These are phyloP conservation scores for Nephrotoma appendiculata DNA, from an alignment of 2,888 invertebrate species.

Conservation along the genomic window DNA sequence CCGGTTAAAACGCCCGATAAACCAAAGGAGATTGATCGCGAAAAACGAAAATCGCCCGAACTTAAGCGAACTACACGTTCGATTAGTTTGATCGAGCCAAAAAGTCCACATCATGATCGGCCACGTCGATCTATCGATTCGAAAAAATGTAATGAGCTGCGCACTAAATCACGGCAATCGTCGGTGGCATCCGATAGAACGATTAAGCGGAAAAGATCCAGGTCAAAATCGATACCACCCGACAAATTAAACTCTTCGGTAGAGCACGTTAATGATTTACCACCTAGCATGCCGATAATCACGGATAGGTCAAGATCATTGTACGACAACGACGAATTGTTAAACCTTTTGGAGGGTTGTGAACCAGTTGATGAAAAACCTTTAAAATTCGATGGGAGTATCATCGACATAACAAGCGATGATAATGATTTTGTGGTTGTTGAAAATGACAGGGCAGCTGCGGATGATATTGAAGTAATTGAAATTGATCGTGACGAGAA, in stretches of 20 bases:
- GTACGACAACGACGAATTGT: neutral
- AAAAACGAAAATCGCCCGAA: neutral
- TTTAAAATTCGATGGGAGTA: neutral
- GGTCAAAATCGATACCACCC: neutral
- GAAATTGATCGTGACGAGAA: neutral
- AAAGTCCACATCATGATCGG: neutral
- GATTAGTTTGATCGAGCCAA: neutral
- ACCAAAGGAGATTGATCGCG: neutral
- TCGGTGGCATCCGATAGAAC: neutral
- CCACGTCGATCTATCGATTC: neutral
- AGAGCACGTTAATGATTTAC: neutral
- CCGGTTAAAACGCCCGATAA: neutral
- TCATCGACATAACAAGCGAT: neutral
- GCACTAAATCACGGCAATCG: neutral
- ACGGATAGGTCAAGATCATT: neutral
- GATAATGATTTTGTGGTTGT: neutral
- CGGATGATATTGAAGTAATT: neutral
- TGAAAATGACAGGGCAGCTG: neutral
- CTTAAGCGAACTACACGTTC: neutral
- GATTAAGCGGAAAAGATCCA: neutral
- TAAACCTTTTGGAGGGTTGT: neutral
- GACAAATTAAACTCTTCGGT: neutral
- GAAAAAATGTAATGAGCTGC: neutral
- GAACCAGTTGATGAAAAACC: neutral
- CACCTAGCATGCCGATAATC: neutral